Conservation (phyloP, 1,140 invertebrate species). For the Teleogryllus occipitalis region DNA sequence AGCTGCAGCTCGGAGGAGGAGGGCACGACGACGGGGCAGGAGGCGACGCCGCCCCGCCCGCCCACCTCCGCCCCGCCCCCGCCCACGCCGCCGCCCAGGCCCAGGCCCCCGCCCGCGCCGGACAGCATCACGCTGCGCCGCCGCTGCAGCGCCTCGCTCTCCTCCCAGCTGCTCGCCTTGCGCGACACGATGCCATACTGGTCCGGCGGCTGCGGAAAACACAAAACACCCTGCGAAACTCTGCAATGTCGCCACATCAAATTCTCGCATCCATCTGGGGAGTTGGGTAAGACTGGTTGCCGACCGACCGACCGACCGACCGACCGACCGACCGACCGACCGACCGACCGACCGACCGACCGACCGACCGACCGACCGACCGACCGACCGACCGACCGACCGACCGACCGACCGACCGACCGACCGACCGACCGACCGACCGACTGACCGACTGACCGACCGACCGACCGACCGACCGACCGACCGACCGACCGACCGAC, state of each 20-base stretch:
- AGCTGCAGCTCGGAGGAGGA: conserved; percentile 27
- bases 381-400: background rate
- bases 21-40: conserved; percentile 24
- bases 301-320: background rate
- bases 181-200: conserved; percentile 16
- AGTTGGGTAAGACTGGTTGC: background rate
- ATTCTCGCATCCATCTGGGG: too few species aligned
- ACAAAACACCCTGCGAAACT: background rate
- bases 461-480: too few species aligned
- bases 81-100: too few species aligned
- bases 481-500: too few species aligned
- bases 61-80: background rate
- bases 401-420: too few species aligned
- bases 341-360: background rate
- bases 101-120: background rate
- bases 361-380: background rate
- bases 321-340: background rate
- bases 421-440: too few species aligned
- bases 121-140: conserved; percentile 25
- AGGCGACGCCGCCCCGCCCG: conserved; percentile 15
- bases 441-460: too few species aligned
- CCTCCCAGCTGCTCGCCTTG: conserved; percentile 28
- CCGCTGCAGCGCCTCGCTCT: conserved; percentile 26
- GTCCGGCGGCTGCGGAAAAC: conserved; percentile 9
- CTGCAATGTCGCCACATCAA: background rate